Conservation (phyloP, 2,113 vertebrate species). For the Azemiops feae region DNA sequence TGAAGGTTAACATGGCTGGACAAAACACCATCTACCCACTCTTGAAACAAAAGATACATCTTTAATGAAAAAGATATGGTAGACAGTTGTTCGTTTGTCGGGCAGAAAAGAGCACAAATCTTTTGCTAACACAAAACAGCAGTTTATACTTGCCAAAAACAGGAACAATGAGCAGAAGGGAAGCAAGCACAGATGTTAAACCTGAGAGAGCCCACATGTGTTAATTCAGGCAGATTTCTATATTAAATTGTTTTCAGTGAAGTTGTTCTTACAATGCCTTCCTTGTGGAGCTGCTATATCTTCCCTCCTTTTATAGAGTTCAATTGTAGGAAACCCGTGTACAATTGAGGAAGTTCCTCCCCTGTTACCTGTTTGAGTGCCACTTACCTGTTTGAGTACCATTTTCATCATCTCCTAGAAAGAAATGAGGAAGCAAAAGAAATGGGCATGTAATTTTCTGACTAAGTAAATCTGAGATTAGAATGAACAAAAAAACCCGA, state of each 20-base stretch:
- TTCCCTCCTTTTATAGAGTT: background rate
- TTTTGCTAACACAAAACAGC: background rate
- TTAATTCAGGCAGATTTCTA: background rate
- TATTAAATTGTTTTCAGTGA: background rate
- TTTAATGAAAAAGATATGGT: background rate
- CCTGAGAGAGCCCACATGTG: background rate
- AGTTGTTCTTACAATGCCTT: background rate
- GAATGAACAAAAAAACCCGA: background rate
- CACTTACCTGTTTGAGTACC: conserved; percentile 3
- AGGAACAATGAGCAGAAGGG: background rate
- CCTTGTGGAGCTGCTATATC: background rate
- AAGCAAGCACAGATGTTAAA: background rate
- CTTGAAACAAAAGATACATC: background rate
- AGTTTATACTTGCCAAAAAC: background rate
- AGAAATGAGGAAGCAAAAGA: background rate
- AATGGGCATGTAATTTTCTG: background rate
- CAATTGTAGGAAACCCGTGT: background rate
- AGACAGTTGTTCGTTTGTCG: background rate
- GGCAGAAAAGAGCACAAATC: background rate
- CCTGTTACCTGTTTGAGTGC: background rate
- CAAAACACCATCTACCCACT: background rate
- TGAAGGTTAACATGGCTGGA: background rate
- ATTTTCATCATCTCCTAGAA: background rate
- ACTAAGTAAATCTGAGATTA: background rate
- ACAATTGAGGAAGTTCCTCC: background rate